Evolutionary conservation across 2,113 vertebrate species (phyloP).

Genomic region (Phoenicopterus ruber): DNA sequence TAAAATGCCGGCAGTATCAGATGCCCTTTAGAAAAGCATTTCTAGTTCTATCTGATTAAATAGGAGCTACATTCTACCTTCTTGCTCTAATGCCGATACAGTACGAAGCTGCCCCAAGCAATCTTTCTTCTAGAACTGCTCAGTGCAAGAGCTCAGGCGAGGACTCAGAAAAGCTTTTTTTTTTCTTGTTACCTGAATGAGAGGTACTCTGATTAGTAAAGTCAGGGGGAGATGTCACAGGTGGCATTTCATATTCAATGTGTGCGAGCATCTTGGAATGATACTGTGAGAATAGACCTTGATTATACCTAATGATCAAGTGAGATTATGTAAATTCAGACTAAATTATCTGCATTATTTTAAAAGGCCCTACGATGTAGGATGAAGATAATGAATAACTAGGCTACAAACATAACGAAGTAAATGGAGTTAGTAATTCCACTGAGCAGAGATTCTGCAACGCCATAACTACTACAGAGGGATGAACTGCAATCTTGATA

Average conservation of each 20-base stretch:
- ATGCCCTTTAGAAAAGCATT: neutral
- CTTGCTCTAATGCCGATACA: neutral
- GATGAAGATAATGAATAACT: neutral
- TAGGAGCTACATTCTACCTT: neutral
- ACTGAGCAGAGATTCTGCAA: neutral
- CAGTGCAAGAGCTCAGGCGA: neutral
- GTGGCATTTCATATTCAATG: neutral
- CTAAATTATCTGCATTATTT: neutral
- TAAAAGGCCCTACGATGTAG: neutral
- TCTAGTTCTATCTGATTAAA: neutral
- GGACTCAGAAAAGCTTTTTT: neutral
- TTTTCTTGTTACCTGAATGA: neutral
- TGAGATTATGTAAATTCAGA: neutral
- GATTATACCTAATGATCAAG: neutral
- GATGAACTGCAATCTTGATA: neutral
- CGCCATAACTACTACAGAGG: neutral
- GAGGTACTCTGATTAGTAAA: neutral
- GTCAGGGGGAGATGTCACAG: neutral
- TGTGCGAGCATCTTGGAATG: neutral
- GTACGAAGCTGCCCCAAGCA: neutral
- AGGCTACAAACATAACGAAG: neutral
- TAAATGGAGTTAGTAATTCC: neutral
- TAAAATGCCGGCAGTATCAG: neutral
- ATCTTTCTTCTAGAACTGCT: neutral
- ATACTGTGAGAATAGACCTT: neutral